phyloP scores from a whole-genome alignment of 2,797 vertebrate species.

The Poeciliopsis paucimaculata region DNA sequence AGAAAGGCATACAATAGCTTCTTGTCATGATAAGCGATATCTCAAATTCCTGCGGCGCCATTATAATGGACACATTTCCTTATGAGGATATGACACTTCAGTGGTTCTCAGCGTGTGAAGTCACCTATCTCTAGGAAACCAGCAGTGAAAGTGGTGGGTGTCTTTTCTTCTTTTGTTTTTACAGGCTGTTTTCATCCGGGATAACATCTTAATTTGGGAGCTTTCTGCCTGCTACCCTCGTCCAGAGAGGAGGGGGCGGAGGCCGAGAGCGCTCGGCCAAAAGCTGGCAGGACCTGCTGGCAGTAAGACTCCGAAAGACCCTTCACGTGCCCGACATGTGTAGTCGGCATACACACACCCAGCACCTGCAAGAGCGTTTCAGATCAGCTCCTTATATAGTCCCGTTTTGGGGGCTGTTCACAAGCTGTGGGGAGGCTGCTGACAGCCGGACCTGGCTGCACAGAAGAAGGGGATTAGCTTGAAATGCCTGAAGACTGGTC shows the following conservation, averaged over 20 bases:
- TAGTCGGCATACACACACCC: conserved; percentile 26
- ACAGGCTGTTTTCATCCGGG: conserved; percentile 64
- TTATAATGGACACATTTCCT: conserved; percentile 78
- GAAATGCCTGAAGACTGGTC: background rate
- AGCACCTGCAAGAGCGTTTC: conserved; percentile 35
- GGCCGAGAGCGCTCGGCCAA: conserved; percentile 39
- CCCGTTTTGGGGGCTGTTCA: conserved; percentile 48
- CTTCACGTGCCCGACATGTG: conserved; percentile 78
- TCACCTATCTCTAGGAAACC: conserved; percentile 79
- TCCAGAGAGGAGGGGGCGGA: conserved; percentile 20
- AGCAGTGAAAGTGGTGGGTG: conserved; percentile 63
- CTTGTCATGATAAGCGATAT: conserved; percentile 42
- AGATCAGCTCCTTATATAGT: conserved; percentile 77
- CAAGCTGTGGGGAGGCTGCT: conserved; percentile 1
- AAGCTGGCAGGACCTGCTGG: conserved; percentile 84
- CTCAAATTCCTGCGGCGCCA: conserved; percentile 56
- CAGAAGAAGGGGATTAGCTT: conserved; percentile 4
- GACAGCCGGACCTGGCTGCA: conserved; percentile 27
- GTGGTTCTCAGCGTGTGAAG: conserved; percentile 89
- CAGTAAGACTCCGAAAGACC: conserved; percentile 67
- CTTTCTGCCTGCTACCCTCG: conserved; percentile 69
- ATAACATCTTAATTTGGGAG: conserved; percentile 62
- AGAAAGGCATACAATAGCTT: conserved; percentile 36
- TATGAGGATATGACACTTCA: conserved; percentile 81
- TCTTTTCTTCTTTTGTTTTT: conserved; percentile 78